phyloP scores from a whole-genome alignment of 1,140 invertebrate species.

The Euura lappo region DNA sequence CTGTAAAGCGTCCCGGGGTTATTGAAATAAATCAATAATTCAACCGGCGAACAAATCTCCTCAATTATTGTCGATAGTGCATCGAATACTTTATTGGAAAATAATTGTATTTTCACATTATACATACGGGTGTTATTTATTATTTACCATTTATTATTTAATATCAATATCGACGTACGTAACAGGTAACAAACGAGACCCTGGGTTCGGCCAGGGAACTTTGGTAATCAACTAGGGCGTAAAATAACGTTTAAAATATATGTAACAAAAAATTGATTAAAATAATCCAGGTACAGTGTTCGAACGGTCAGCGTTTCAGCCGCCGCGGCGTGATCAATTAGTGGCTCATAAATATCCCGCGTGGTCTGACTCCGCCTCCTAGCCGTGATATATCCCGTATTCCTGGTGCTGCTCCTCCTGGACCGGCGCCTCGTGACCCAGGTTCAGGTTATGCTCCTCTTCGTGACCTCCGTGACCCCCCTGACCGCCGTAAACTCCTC shows the following conservation, averaged over 20 bases:
- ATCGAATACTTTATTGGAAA: neutral
- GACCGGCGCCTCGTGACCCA: neutral
- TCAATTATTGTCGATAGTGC: neutral
- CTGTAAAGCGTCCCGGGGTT: too few relatives aligned
- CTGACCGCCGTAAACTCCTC: conserved; percentile 32
- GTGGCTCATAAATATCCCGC: conserved; percentile 20
- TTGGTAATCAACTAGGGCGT: neutral
- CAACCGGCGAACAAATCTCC: too few relatives aligned
- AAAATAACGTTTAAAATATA: neutral
- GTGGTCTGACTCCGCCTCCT: neutral
- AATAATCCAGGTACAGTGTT: conserved; percentile 1
- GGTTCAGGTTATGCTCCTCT: neutral
- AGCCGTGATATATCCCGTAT: conserved; percentile 15
- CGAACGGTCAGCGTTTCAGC: neutral
- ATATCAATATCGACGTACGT: neutral
- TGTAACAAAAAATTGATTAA: neutral
- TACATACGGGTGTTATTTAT: neutral
- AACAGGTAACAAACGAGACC: neutral
- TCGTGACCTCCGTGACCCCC: conserved; percentile 2
- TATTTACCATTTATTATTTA: neutral
- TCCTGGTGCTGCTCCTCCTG: conserved; percentile 16
- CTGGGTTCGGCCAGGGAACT: neutral
- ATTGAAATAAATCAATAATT: too few relatives aligned
- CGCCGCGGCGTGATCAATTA: neutral
- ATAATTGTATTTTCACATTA: neutral